Evolutionary conservation across 1,140 invertebrate species (phyloP).

Genomic region (Drosophila pseudoobscura): DNA sequence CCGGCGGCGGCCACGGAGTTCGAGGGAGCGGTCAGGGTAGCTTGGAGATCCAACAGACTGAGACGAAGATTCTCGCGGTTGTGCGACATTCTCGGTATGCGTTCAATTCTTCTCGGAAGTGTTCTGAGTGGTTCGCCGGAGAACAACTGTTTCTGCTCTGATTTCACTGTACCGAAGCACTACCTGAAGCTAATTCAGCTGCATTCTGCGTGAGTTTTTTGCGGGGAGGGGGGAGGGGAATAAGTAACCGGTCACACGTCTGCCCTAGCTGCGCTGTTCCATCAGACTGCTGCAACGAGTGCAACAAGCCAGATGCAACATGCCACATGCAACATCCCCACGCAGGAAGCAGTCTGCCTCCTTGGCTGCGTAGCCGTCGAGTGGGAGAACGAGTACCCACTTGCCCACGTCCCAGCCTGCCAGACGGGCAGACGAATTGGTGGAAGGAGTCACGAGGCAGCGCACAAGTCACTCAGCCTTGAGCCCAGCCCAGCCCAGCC

Average conservation of each 20-base stretch:
- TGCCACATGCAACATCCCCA: constrained; percentile 23
- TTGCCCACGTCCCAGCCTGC: constrained; percentile 54
- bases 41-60: constrained; percentile 78
- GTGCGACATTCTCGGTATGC: constrained; percentile 67
- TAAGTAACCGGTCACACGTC: constrained; percentile 17
- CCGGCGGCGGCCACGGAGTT: constrained; percentile 59
- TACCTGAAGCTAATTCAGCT: constrained; percentile 7
- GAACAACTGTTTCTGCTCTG: constrained; percentile 25
- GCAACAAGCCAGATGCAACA: constrained; percentile 32
- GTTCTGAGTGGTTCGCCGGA: constrained; percentile 2
- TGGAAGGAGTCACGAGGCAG: constrained; percentile 32
- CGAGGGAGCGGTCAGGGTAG: constrained; percentile 69
- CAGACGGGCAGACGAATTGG: constrained; percentile 27
- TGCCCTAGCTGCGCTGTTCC: constrained; percentile 20
- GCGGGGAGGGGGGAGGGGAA: background rate
- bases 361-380: constrained; percentile 61
- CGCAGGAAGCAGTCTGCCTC: constrained; percentile 18
- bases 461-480: constrained; percentile 33
- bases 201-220: constrained; percentile 22
- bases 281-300: constrained; percentile 19
- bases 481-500: constrained; percentile 9
- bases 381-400: constrained; percentile 62
- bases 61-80: constrained; percentile 82
- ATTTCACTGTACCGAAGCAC: constrained; percentile 14
- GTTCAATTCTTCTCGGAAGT: constrained; percentile 1